Conservation (phyloP, 1,140 invertebrate species). For the Streblospio benedicti region DNA sequence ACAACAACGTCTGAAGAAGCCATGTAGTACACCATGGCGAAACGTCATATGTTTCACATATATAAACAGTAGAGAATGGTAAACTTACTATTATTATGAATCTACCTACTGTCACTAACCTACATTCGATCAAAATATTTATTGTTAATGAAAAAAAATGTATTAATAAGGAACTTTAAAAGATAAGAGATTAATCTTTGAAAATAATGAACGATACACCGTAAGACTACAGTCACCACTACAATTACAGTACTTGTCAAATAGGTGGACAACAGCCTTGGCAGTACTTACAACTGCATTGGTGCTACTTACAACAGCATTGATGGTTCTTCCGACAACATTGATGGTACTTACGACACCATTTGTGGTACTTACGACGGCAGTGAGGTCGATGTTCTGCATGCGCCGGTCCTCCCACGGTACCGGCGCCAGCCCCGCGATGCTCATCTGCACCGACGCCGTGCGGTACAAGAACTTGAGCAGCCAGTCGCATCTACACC, state of each 20-base stretch:
- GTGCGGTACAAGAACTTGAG: conserved; percentile 61
- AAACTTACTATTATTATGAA: too few relatives aligned
- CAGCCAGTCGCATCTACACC: conserved; percentile 57
- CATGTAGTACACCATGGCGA: too few relatives aligned
- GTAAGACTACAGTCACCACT: neutral
- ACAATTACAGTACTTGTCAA: neutral
- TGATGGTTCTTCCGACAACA: neutral
- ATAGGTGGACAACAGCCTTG: neutral
- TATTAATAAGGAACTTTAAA: too few relatives aligned
- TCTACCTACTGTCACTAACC: too few relatives aligned
- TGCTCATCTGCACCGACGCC: conserved; percentile 52
- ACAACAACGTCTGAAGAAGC: too few relatives aligned
- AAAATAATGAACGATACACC: neutral
- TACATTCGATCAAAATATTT: too few relatives aligned
- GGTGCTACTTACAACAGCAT: neutral
- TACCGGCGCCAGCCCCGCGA: conserved; percentile 57
- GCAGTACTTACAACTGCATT: neutral
- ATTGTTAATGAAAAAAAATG: too few relatives aligned
- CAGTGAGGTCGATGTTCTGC: conserved; percentile 57
- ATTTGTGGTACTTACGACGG: conserved; percentile 47
- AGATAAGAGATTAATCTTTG: neutral
- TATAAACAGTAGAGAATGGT: too few relatives aligned
- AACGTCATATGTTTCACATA: too few relatives aligned
- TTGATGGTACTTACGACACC: neutral
- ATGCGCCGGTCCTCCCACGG: conserved; percentile 52